Evolutionary conservation across 2,113 vertebrate species (phyloP), one percentile per base, ranked within the genome.

Genomic region (Willisornis vidua): DNA sequence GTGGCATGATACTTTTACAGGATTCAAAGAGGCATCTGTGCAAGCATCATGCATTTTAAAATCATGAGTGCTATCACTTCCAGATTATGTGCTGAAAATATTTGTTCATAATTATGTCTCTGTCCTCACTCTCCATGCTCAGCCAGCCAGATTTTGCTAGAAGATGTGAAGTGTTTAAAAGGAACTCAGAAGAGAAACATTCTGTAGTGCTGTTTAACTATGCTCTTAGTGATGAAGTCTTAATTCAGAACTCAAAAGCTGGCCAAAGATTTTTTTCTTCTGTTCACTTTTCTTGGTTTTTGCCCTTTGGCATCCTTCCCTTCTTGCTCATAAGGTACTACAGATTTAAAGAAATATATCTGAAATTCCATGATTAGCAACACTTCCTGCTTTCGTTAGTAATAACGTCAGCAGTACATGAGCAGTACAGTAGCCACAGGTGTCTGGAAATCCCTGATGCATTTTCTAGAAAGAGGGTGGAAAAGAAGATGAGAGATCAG

Each of bases 11-110:
- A 48, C 15, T 94, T 93, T 68, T 80, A 9, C 22, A 41, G 51
- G 71, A 74, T 83, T 83, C 67, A 90, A 85, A 94, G 63, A 88
- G 4, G 52, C 85, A 83, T 95, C 67, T 87, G 31, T 87, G 74
- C 37, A 79, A 71, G 14, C 57, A 72, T 49, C 52, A 67, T 29
- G 35, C 6, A 39, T 70, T 91, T 86, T 55, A 74, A 93, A 93
- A 63, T 35, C 7, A 33, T 37, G 46, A 58, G 20, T 93, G 22
- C 12, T 77, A 76, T 67, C 35, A 63, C 26, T 90, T 85, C 35
- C 23, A 62, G 49, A 62, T 49, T 67, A 66, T 73, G 12, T 22
- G 22, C 45, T 85, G 54, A 54, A 91, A 91, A 91, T 87, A 73
- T 35, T 77, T 94, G 48, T 54, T 76, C 49, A 54, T 49, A 75